phyloP scores from a whole-genome alignment of 2,113 vertebrate species.

The Euleptes europaea region DNA sequence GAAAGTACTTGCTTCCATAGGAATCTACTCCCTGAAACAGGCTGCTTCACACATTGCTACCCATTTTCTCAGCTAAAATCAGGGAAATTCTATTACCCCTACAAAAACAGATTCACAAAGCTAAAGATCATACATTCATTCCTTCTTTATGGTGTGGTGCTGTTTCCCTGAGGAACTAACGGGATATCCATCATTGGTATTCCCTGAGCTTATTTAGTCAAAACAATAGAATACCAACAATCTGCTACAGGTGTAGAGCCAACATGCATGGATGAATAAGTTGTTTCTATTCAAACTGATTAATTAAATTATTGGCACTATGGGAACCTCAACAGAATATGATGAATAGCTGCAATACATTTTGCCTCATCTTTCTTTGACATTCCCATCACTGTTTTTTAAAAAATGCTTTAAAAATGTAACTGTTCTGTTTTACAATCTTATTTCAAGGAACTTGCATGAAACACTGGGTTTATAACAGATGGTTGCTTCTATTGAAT shows the following conservation, averaged over 20 bases:
- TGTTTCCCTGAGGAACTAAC: background rate
- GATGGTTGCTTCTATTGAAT: background rate
- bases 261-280: conserved; percentile 21
- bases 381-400: background rate
- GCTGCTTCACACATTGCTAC: background rate
- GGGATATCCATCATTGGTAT: background rate
- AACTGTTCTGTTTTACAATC: background rate
- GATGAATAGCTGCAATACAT: conserved; percentile 15
- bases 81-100: background rate
- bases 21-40: background rate
- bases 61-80: background rate
- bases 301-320: conserved; percentile 22
- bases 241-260: background rate
- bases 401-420: background rate
- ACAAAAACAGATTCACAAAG: background rate
- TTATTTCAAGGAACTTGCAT: background rate
- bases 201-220: conserved; percentile 10
- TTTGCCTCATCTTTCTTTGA: background rate
- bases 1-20: background rate
- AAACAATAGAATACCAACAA: conserved; percentile 16
- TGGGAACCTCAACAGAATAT: background rate
- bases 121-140: background rate
- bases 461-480: background rate
- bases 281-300: conserved; percentile 7
- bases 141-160: background rate